These are phyloP conservation scores for Dryadula phaetusa DNA, from an alignment of 2,888 invertebrate species.

Conservation along the genomic window DNA sequence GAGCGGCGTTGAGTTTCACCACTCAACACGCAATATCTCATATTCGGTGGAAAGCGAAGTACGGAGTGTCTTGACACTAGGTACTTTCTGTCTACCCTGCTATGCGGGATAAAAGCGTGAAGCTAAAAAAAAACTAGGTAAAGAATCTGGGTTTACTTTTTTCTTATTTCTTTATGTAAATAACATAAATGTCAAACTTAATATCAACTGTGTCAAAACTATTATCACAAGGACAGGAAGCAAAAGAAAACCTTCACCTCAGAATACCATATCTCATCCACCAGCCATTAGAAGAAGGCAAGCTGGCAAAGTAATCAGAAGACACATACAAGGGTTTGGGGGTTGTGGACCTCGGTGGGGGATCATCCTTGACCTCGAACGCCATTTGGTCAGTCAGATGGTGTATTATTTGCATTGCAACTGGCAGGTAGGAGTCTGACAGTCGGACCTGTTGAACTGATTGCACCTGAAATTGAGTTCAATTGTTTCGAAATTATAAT, in stretches of 20 bases:
- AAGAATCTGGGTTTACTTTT: too few relatives aligned
- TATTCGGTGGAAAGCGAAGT: too few relatives aligned
- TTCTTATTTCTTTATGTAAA: too few relatives aligned
- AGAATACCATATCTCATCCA: constrained; percentile 57
- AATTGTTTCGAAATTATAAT: background rate
- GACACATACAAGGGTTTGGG: constrained; percentile 55
- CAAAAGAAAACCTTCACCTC: constrained; percentile 58
- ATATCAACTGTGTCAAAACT: background rate
- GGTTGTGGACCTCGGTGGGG: constrained; percentile 50
- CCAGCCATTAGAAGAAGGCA: constrained; percentile 55
- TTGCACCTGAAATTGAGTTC: constrained; percentile 66
- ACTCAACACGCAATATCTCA: too few relatives aligned
- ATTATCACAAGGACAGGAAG: constrained; percentile 30
- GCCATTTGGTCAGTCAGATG: constrained; percentile 86
- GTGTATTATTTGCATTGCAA: constrained; percentile 87
- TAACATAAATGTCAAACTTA: background rate
- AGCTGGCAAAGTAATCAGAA: constrained; percentile 47
- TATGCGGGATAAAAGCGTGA: too few relatives aligned
- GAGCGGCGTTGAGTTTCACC: too few relatives aligned
- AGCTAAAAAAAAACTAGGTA: too few relatives aligned
- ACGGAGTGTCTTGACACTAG: too few relatives aligned
- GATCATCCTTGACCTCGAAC: constrained; percentile 74
- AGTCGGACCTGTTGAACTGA: constrained; percentile 78
- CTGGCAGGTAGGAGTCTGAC: constrained; percentile 86
- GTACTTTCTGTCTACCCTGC: too few relatives aligned